phyloP scores from a whole-genome alignment of 2,113 vertebrate species.

The Rhabdomys dilectus region DNA sequence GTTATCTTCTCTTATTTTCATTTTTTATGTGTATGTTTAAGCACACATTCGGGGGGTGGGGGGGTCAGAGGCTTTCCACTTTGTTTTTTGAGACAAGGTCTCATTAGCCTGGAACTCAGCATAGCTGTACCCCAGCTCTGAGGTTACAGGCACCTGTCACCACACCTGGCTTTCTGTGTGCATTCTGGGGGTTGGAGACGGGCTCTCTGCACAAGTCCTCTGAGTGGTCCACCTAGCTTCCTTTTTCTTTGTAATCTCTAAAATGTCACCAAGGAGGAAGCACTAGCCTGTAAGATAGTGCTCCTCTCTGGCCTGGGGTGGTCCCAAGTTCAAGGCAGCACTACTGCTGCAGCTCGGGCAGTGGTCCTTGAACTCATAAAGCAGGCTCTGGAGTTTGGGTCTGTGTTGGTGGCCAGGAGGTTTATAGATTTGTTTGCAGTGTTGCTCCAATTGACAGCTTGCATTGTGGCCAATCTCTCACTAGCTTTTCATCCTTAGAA shows the following conservation, averaged over 20 bases:
- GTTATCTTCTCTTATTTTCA: background rate
- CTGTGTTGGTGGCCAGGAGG: background rate
- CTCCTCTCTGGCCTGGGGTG: background rate
- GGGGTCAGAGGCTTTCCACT: no score
- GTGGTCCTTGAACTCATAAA: background rate
- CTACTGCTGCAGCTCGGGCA: background rate
- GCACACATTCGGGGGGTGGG: background rate
- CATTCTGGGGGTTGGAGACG: background rate
- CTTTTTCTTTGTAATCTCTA: background rate
- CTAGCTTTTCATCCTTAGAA: slow-evolving; percentile 86
- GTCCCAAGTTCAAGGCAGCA: no score
- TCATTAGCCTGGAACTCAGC: background rate
- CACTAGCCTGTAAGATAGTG: background rate
- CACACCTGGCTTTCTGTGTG: background rate
- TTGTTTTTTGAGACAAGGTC: background rate
- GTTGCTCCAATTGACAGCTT: slow-evolving; percentile 31
- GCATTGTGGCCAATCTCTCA: background rate
- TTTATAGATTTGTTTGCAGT: background rate
- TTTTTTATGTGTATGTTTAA: background rate
- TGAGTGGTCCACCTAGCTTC: background rate
- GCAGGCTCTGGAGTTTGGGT: background rate
- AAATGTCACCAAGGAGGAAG: background rate
- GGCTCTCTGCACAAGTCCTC: background rate
- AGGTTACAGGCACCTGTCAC: background rate
- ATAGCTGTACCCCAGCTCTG: background rate